Conservation (phyloP, 2,113 vertebrate species). For the Dromiciops gliroides region DNA sequence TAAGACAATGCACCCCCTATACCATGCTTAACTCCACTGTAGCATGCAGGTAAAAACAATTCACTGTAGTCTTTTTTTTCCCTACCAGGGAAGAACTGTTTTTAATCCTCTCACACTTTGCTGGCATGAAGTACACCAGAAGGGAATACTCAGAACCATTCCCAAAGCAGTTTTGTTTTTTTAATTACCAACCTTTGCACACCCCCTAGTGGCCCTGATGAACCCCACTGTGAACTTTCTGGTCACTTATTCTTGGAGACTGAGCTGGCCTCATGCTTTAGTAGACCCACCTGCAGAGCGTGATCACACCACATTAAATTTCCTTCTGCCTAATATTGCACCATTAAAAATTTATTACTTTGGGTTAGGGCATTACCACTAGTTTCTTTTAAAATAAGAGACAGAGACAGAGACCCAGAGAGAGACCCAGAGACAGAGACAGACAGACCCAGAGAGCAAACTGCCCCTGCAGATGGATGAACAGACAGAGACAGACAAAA, state of each 20-base stretch:
- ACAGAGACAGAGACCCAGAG: not conserved
- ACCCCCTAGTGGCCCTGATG: slow-evolving; percentile 60
- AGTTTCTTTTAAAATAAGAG: rapidly evolving
- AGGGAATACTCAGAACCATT: not conserved
- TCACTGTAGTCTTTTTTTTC: not conserved
- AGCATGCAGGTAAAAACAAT: not conserved
- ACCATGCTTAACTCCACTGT: not conserved
- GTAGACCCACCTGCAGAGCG: rapidly evolving
- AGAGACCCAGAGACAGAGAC: no score
- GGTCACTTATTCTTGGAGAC: not conserved
- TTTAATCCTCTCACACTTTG: not conserved
- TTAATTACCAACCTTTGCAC: slow-evolving; percentile 31
- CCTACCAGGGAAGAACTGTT: not conserved
- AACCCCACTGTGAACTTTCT: not conserved
- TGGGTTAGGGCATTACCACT: not conserved
- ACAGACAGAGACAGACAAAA: no score
- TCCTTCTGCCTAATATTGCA: not conserved
- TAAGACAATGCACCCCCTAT: not conserved
- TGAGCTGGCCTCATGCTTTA: not conserved
- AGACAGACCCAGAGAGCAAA: no score
- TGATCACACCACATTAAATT: not conserved
- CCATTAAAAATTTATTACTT: not conserved
- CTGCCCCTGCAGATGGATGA: no score
- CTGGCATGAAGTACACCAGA: not conserved
- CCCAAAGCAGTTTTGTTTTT: rapidly evolving